Evolutionary conservation across 2,888 invertebrate genomes (phyloP), one percentile per base, ranked within the genome.

Genomic region (Watsonalla cultraria): DNA sequence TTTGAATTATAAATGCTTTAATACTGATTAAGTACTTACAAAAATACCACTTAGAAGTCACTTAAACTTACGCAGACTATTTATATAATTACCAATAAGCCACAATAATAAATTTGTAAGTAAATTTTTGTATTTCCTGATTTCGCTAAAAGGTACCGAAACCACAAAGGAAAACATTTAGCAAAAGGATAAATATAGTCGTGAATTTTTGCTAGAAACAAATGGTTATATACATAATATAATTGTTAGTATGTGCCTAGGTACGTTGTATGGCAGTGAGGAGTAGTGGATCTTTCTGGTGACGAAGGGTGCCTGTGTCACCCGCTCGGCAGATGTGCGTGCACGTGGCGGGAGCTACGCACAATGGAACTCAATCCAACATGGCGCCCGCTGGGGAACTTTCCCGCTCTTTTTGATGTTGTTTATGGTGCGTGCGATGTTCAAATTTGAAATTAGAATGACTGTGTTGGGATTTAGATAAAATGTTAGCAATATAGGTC

Each of bases 341-440:
- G 78, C 83, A 83, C 83, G 82, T 82, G 82, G 78, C 81, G 63
- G 54, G 61, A 60, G 72, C 74, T 75, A 78, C 80, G 82, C 79
- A 89, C 86, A 89, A 89, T 84, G 80, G 82, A 83, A 81, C 86
- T 79, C 79, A 74, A 77, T 74, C 72, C 76, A 88, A 86, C 64
- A 87, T 86, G 87, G 86, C 84, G 73, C 73, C 65, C 70, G 59
- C 58, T 68, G 70, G 80, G 82, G 78, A 80, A 78, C 80, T 82
- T 86, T 86, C 86, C 86, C 86, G 87, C 86, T 81, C 82, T 85
- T 85, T 85, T 82, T 66, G 68, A 53, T 72, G 62, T 64, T 62
- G 62, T 66, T 70, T 69, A 69, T 66, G 37, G 42, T 11, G 42
- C 42, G 42, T 42, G 42, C 42, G 11, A 42, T 42, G 42, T 9